Evolutionary conservation across 2,888 invertebrate genomes (phyloP).

Genomic region (Drosophila pseudotalamancana): DNA sequence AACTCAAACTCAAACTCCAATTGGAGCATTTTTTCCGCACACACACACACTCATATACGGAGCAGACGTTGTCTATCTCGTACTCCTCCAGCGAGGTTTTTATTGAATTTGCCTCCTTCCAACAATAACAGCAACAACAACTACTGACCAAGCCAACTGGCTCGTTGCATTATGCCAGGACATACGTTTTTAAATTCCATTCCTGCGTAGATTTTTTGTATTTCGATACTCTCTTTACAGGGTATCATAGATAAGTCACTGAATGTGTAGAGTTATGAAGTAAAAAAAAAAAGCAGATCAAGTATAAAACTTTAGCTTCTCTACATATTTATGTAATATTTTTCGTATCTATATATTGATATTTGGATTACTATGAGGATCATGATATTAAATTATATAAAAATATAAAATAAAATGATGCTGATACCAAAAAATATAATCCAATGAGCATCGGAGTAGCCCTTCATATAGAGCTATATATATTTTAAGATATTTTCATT

Average conservation of each 20-base stretch:
- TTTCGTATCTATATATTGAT: too few species aligned
- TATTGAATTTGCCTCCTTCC: conserved; percentile 56
- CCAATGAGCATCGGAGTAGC: too few species aligned
- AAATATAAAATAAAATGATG: too few species aligned
- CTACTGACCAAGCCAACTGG: conserved; percentile 53
- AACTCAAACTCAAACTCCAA: conserved; percentile 47
- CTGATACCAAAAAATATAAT: too few species aligned
- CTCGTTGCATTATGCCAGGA: conserved; percentile 74
- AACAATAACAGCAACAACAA: neutral
- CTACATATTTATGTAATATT: too few species aligned
- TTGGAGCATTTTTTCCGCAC: conserved; percentile 46
- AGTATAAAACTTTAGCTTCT: too few species aligned
- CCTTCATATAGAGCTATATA: too few species aligned
- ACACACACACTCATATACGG: neutral
- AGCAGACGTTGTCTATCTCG: conserved; percentile 43
- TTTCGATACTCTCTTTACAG: neutral
- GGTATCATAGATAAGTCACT: neutral
- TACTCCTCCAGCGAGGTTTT: conserved; percentile 43
- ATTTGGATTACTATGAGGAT: too few species aligned
- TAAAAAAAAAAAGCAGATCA: too few species aligned
- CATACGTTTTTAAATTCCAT: conserved; percentile 78
- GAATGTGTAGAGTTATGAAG: neutral
- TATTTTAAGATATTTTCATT: too few species aligned
- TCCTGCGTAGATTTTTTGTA: conserved; percentile 59
- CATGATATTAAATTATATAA: too few species aligned